Evolutionary conservation across 2,888 invertebrate species (phyloP), one percentile per base, ranked within the genome.

Genomic region (Diarsia mendica): DNA sequence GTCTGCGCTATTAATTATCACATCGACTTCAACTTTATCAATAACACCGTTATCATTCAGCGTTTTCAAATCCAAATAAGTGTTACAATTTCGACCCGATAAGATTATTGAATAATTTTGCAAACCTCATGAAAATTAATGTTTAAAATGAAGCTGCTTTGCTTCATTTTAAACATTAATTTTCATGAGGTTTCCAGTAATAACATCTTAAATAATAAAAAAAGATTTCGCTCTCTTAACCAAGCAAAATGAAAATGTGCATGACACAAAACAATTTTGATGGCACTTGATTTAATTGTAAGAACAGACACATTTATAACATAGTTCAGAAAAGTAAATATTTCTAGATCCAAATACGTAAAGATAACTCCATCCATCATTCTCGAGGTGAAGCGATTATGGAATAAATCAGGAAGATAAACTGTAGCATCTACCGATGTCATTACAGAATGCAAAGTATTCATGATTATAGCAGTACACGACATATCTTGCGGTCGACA

Each of bases 401-500:
- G 75, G 48, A 53, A 67, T 65, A 68, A 76, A 79, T 82, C 60
- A 68, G 6, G 60, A 81, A 55, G 13, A 58, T 65, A 33, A 44
- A 79, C 20, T 60, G 20, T 44, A 49, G n/a, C 39, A 20, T 72
- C 61, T 55, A 39, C 67, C 48, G 55, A 48, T 60, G 60, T 60
- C 55, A 70, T 71, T 69, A 72, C 55, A 75, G 55, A 61, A 72
- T 64, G 53, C 63, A 49, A 66, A 66, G 77, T 63, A 51, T 82
- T 75, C 55, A 55, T 64, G 76, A 75, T 79, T 61, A 55, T 69
- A 72, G 51, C 72, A 67, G 58, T 70, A 68, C 68, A 51, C 15
- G 63, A 53, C 55, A 44, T 65, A 80, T 72, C 48, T 84, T 72
- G 74, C 49, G 67, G 75, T 67, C 76, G 61, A n/a, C 44, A 51